Conservation (phyloP, 2,797 vertebrate genomes). For the Chelonia mydas region DNA sequence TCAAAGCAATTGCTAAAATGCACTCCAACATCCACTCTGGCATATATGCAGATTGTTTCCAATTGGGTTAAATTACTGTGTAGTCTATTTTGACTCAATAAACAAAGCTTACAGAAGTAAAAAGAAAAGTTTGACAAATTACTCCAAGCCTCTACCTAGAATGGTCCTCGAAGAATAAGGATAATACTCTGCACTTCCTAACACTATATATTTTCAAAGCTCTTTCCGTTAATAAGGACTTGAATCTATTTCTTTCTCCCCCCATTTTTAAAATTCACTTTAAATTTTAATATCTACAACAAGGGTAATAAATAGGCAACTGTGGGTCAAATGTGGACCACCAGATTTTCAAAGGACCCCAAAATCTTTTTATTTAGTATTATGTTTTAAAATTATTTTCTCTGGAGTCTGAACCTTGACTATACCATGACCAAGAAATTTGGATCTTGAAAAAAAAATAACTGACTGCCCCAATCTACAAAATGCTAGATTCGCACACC, state of each 20-base stretch:
- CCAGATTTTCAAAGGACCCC: no score
- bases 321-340: no score
- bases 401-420: neutral
- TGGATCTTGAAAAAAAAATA: neutral
- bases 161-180: no score
- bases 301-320: no score
- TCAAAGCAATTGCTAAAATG: neutral
- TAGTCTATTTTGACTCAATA: neutral
- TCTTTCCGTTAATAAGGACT: neutral
- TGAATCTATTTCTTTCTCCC: neutral
- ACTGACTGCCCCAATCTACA: neutral
- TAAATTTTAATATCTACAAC: neutral
- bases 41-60: neutral
- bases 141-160: neutral
- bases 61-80: neutral
- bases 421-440: neutral
- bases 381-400: neutral
- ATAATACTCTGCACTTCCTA: neutral
- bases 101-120: neutral
- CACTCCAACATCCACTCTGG: neutral
- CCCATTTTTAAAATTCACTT: neutral
- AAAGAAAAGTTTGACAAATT: neutral
- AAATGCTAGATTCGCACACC: neutral
- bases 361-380: no score
- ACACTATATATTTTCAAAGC: neutral